phyloP scores from a whole-genome alignment of 1,140 invertebrate genomes.

The Bombus confusus region DNA sequence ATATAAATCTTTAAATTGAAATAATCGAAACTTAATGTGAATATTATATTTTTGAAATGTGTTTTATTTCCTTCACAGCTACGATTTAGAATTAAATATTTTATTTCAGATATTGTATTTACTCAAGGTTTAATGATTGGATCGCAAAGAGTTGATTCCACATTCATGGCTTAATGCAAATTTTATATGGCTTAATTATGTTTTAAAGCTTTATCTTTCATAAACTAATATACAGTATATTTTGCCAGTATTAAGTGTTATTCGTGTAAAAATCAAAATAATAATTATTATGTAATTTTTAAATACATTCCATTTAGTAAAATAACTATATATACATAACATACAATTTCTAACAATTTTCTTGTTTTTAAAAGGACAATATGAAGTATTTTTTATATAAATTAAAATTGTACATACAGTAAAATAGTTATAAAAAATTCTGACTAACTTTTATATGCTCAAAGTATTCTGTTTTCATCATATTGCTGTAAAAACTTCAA shows the following conservation, averaged over 20 bases:
- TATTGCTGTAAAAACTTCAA: constrained; percentile 9
- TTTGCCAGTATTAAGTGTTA: constrained; percentile 26
- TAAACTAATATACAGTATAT: constrained; percentile 32
- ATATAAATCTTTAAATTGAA: not conserved
- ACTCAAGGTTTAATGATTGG: constrained; percentile 30
- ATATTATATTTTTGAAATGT: not conserved
- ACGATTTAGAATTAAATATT: not conserved
- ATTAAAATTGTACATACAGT: constrained; percentile 36
- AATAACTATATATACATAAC: constrained; percentile 15
- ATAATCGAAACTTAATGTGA: not conserved
- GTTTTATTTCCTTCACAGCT: not conserved
- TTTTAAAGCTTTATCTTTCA: constrained; percentile 40
- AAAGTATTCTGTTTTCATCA: constrained; percentile 23
- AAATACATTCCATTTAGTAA: constrained; percentile 28
- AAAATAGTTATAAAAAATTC: constrained; percentile 25
- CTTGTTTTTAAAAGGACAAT: constrained; percentile 21
- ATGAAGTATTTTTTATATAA: constrained; percentile 55
- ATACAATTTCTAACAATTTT: constrained; percentile 24
- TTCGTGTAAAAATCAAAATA: constrained; percentile 26
- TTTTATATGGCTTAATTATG: constrained; percentile 38
- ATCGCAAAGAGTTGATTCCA: constrained; percentile 44
- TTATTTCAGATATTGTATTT: constrained; percentile 11
- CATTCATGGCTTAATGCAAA: constrained; percentile 28
- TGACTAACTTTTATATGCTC: constrained; percentile 3
- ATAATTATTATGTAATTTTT: constrained; percentile 37